Evolutionary conservation across 2,888 invertebrate genomes (phyloP), one percentile per base, ranked within the genome.

Genomic region (Ethmia dodecea): DNA sequence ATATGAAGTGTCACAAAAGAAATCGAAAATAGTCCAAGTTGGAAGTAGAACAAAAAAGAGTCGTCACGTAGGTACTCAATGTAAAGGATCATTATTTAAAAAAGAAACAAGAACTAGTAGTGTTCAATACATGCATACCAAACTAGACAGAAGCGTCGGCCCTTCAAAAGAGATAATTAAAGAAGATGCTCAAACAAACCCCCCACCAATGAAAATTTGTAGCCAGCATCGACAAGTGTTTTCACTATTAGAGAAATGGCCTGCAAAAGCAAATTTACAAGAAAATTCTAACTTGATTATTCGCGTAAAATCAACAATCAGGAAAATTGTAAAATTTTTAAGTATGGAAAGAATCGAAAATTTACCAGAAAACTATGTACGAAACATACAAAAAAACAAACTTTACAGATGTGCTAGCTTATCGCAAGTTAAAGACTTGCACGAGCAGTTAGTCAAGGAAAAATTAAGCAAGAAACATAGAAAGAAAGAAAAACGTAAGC

Each of bases 101-200:
- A 58, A 44, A 22, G 28, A 39, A 14, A 50, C 42, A 39, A 71
- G 60, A 51, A 49, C 60, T 13, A 77, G 72, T 6, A 70, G 66
- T 36, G 38, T 48, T 4, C 32, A 45, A 11, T 39, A 41, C 12
- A 30, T 60, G 28, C n/a, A 33, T 26, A 28, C n/a, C n/a, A n/a
- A 24, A 12, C 27, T 37, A 28, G 61, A 71, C 39, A 49, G 54
- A 14, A 41, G 61, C 26, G 58, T 56, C 6, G 47, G 49, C 9
- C 52, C 59, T 2, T 40, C 46, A 10, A 31, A 28, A 5, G 18
- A 37, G 13, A 9, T 38, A 8, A 13, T 33, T 5, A 57, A 55
- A 35, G 60, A 45, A 38, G 55, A 79, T 33, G 48, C 50, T 3
- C 38, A 38, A 30, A 70, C 61, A 4, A 45, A 55, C 13, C 52